Evolutionary conservation across 2,888 invertebrate species (phyloP), one percentile per base, ranked within the genome.

Genomic region (Isotomurus palustris): DNA sequence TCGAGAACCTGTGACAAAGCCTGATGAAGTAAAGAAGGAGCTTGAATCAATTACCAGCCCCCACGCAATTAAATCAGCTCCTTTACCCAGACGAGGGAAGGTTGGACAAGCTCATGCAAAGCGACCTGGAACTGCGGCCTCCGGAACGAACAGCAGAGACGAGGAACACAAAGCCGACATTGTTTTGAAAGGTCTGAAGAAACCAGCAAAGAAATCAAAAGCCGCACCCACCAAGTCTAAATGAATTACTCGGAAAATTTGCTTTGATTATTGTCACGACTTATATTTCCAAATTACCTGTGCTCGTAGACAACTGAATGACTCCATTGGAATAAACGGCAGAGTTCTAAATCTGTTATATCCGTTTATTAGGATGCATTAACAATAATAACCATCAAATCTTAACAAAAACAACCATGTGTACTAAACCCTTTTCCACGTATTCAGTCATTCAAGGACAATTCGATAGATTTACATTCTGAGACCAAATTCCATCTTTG

Each of bases 401-500:
- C 32, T 8, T 38, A 38, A 38, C n/a, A 38, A 38, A 17, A 38
- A 38, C 38, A 38, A 38, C 5, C 14, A 8, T 38, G n/a, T 17
- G 5, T 8, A 38, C 14, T 19, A 38, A 38, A 8, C 38, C 14
- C 5, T 17, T 17, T 19, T 17, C n/a, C 8, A 32, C 8, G 14
- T 32, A 10, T 32, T 32, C 8, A 32, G 32, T 10, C 8, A 32
- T 32, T 14, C 8, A 32, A 52, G 22, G 52, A 24, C 57, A 57
- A 47, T 45, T 52, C 12, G 45, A 17, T 44, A 38, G n/a, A 19
- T 45, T 51, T 2, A 52, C 41, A 22, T 48, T 53, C 21, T 53
- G 35, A 6, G 56, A 55, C 62, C 62, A 62, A n/a, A 55, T 44
- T 28, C 58, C 58, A 32, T 55, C 58, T 27, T 38, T 48, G 8